Conservation (phyloP, 2,888 invertebrate species). For the Aquatica leii region DNA sequence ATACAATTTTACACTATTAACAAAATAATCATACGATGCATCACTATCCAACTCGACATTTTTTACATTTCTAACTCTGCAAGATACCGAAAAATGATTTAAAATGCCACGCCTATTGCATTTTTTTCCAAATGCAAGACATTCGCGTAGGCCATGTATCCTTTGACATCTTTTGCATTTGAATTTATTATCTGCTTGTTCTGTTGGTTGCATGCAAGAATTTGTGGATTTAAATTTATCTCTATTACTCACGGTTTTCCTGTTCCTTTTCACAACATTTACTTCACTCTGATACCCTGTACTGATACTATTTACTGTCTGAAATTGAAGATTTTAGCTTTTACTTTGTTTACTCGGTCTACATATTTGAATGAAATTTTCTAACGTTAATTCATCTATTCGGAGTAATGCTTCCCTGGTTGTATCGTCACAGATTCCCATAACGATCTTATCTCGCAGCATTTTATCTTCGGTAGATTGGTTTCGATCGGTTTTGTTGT, state of each 20-base stretch:
- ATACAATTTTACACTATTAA: no score
- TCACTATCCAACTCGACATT: no score
- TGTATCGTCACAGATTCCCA: conserved; percentile 30
- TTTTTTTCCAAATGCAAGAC: not conserved
- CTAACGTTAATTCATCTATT: conserved; percentile 38
- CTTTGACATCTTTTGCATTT: not conserved
- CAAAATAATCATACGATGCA: no score
- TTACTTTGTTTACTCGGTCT: not conserved
- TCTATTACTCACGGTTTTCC: no score
- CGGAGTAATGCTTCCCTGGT: conserved; percentile 39
- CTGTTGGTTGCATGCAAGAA: no score
- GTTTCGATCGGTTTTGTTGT: no score
- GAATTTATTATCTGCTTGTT: not conserved
- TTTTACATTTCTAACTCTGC: not conserved
- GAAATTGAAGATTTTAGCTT: not conserved
- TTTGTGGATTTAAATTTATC: no score
- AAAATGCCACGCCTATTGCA: not conserved
- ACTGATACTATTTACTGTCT: no score
- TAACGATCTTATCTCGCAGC: no score
- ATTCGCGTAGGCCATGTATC: not conserved
- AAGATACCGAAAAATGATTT: not conserved
- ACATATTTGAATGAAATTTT: conserved; percentile 42
- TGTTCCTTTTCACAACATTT: no score
- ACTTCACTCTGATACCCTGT: no score
- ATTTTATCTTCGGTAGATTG: no score